Evolutionary conservation across 2,113 vertebrate species (phyloP).

Genomic region (Chloroceryle aenea): DNA sequence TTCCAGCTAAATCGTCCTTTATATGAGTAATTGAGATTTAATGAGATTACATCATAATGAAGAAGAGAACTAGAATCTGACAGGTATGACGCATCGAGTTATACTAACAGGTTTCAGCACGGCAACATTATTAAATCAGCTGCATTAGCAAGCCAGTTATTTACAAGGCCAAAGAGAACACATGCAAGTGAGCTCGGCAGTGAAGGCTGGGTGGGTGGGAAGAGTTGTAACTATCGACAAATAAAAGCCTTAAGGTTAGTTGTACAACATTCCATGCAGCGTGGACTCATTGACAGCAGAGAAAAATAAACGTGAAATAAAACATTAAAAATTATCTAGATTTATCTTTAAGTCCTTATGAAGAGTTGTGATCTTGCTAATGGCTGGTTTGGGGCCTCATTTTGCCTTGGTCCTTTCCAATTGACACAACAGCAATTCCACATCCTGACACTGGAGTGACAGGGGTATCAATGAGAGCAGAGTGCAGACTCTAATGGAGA

Average conservation of each 20-base stretch:
- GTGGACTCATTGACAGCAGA: conserved; percentile 21
- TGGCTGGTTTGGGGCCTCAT: rapidly evolving
- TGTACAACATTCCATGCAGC: conserved; percentile 74
- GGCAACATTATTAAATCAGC: conserved; percentile 59
- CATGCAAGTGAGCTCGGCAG: not conserved
- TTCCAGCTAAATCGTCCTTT: conserved; percentile 78
- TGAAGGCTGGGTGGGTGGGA: not conserved
- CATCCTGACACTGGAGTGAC: not conserved
- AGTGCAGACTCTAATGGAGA: not conserved
- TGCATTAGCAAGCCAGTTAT: conserved; percentile 49
- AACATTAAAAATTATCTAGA: conserved; percentile 3
- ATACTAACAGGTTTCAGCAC: conserved; percentile 74
- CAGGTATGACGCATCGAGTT: conserved; percentile 77
- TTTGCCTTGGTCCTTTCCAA: not conserved
- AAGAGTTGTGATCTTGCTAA: not conserved
- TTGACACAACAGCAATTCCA: not conserved
- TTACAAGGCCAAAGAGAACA: conserved; percentile 50
- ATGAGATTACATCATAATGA: conserved; percentile 78
- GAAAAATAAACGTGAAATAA: conserved; percentile 25
- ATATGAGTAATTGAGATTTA: conserved; percentile 81
- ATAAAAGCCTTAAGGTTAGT: conserved; percentile 55
- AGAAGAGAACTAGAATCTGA: conserved; percentile 77
- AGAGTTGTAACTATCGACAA: not conserved
- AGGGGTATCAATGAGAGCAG: not conserved
- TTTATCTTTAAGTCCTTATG: not conserved